Evolutionary conservation across 2,113 vertebrate species (phyloP).

Genomic region (Octodon degus): DNA sequence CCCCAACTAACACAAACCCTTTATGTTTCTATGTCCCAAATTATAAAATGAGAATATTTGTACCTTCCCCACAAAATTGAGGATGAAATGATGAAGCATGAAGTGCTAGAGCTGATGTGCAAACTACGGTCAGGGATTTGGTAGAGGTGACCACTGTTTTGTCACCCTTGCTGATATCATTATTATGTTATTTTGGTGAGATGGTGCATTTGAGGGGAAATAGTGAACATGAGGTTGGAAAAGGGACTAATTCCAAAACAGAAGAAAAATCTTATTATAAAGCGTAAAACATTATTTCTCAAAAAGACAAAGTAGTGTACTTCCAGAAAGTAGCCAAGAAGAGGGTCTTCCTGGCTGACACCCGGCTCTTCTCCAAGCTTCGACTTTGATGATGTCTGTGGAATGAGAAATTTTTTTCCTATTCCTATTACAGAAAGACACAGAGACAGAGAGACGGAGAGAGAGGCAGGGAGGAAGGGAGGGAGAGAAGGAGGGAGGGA

Average conservation of each 20-base stretch:
- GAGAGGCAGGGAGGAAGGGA: too few relatives aligned
- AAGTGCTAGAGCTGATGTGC: background rate
- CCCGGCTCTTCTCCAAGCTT: background rate
- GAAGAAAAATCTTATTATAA: background rate
- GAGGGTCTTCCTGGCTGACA: background rate
- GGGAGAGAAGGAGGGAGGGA: too few relatives aligned
- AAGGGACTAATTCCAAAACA: background rate
- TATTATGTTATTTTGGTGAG: background rate
- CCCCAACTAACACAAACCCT: background rate
- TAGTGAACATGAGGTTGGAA: background rate
- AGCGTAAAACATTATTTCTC: background rate
- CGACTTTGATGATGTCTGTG: background rate
- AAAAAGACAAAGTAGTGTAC: fast-evolving
- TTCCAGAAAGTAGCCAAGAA: background rate
- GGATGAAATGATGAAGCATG: background rate
- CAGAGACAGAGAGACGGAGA: too few relatives aligned
- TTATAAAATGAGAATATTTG: background rate
- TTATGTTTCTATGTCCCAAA: background rate
- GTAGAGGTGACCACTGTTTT: background rate
- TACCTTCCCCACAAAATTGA: background rate
- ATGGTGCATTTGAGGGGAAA: background rate
- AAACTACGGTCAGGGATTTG: background rate
- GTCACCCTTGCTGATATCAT: background rate
- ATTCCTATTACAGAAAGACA: too few relatives aligned
- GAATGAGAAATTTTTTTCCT: background rate